These are phyloP conservation scores for Tylochromis polylepis DNA, from an alignment of 2,113 vertebrate species.

Conservation along the genomic window DNA sequence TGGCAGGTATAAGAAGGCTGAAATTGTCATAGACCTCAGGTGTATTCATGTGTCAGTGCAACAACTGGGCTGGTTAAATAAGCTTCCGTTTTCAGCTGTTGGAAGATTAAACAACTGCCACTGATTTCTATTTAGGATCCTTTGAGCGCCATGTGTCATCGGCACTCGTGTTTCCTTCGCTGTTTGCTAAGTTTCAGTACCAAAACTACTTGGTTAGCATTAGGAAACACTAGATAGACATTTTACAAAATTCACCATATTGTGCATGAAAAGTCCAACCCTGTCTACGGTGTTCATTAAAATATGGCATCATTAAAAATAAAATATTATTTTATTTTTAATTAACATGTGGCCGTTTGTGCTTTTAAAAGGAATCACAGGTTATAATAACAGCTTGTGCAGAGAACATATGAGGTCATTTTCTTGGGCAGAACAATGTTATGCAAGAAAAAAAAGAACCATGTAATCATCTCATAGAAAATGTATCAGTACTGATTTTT, in stretches of 20 bases:
- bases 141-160: accelerated
- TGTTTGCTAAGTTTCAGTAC: background rate
- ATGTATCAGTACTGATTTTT: background rate
- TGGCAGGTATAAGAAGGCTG: background rate
- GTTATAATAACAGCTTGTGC: background rate
- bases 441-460: background rate
- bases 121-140: background rate
- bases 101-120: accelerated
- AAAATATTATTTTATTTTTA: background rate
- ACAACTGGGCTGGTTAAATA: background rate
- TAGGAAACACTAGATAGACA: background rate
- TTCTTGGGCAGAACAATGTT: background rate
- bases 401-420: background rate
- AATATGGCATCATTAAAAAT: accelerated
- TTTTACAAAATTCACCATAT: background rate
- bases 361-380: background rate
- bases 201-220: background rate
- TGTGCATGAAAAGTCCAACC: accelerated
- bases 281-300: background rate
- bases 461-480: background rate
- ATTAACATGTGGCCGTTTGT: background rate
- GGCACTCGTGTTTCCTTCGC: background rate
- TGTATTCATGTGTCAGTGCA: background rate
- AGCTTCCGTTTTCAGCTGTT: too few species aligned
- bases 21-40: background rate